These are phyloP conservation scores for Tetrapedia diversipes DNA, from an alignment of 2,888 invertebrate genomes.

Conservation along the genomic window DNA sequence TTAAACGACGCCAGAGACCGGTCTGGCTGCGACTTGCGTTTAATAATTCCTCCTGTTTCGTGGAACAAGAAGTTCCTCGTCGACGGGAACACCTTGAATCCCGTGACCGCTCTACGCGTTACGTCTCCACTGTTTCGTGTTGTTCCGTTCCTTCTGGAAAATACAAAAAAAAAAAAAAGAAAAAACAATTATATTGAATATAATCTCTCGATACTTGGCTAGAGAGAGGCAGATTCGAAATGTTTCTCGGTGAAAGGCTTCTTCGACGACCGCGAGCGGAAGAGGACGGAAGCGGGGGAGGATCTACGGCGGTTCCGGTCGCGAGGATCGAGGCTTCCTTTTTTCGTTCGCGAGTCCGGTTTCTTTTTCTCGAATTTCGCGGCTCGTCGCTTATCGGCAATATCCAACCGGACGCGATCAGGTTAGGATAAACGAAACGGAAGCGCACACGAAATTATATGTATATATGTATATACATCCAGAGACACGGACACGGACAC, in stretches of 20 bases:
- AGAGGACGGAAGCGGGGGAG: constrained; percentile 14
- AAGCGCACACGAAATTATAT: background rate
- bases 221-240: no score
- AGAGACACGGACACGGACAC: background rate
- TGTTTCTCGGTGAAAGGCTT: constrained; percentile 41
- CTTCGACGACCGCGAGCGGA: constrained; percentile 28
- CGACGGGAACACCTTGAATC: background rate
- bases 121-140: no score
- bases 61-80: background rate
- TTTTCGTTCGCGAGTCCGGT: background rate
- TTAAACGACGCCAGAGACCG: constrained; percentile 1
- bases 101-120: no score
- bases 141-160: background rate
- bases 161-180: no score
- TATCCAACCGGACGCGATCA: constrained; percentile 18
- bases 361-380: constrained; percentile 29
- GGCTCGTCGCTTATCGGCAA: background rate
- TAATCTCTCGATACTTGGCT: no score
- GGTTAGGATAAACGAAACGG: background rate
- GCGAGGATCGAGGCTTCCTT: constrained; percentile 4
- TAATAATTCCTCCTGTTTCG: background rate
- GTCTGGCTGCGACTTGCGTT: background rate
- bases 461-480: background rate
- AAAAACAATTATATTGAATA: no score
- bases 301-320: constrained; percentile 25